Evolutionary conservation across 2,113 vertebrate species (phyloP), one percentile per base, ranked within the genome.

Genomic region (Phoxinus phoxinus): DNA sequence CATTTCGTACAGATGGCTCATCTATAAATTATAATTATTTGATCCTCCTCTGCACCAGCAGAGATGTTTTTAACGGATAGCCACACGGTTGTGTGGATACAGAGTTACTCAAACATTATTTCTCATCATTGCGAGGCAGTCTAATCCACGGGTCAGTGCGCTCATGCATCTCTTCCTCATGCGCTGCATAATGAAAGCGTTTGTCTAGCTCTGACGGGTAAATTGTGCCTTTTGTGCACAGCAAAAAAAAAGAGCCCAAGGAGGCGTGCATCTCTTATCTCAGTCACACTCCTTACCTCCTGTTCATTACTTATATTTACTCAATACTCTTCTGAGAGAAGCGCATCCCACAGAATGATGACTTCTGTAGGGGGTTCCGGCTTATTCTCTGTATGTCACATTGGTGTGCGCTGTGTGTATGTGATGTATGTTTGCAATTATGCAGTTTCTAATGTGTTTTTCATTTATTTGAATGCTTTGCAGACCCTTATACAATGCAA

Each of bases 141-240:
- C 25, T 69, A 73, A 78, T 82, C 76, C 81, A 72, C 76, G 80
- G 81, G 81, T 86, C 37, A 78, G 21, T 61, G 74, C 83, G 82
- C 32, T 88, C 71, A 83, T 84, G 73, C 48, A 83, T 85, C 71
- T 85, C 73, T 82, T 65, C 88, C 67, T 77, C 48, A 61, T 72
- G 15, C 67, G 4, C 78, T 69, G 46, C 46, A 56, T 88, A 88
- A 84, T 85, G 84, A 85, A 87, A 91, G 53, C 63, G 84, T 90
- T 89, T 88, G 86, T 87, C 81, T 79, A 79, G 72, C 78, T 30
- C 53, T 73, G 51, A 59, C 58, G 79, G 73, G 81, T 84, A 82
- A 87, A 91, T 75, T 79, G 84, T 83, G 86, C 72, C 84, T 87
- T 87, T 84, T 72, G 44, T 85, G 51, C 67, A n/a, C 30, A 0